Evolutionary conservation across 2,797 vertebrate species (phyloP).

Genomic region (Sebastes glaucus): DNA sequence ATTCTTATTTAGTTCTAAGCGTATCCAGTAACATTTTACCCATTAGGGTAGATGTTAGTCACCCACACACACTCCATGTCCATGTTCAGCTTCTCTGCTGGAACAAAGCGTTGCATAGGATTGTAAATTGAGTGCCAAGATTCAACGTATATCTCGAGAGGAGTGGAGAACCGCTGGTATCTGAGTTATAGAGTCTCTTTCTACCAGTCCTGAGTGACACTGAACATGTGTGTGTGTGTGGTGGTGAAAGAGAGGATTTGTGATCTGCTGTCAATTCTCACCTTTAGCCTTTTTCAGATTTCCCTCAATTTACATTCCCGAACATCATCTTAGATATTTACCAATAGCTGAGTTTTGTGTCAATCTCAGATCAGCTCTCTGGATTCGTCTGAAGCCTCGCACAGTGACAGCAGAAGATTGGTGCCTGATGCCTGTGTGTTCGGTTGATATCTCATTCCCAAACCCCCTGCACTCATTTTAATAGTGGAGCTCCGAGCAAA

Average conservation of each 20-base stretch:
- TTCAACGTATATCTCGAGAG: neutral
- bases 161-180: neutral
- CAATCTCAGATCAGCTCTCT: conserved; percentile 13
- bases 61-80: neutral
- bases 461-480: conserved; percentile 40
- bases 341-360: neutral
- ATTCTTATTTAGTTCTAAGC: neutral
- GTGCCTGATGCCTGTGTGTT: conserved; percentile 7
- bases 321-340: conserved; percentile 21
- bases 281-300: neutral
- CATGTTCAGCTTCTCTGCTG: neutral
- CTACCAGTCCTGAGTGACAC: neutral
- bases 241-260: neutral
- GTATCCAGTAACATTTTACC: neutral
- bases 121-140: neutral
- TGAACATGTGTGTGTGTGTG: neutral
- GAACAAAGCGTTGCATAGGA: neutral
- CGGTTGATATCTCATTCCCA: conserved; percentile 43
- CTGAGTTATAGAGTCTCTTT: neutral
- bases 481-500: conserved; percentile 27
- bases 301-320: conserved; percentile 1
- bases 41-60: neutral
- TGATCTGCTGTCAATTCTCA: neutral
- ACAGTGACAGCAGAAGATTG: conserved; percentile 14
- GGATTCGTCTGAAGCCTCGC: conserved; percentile 21